Conservation (phyloP, 2,113 vertebrate species). For the Sigmodon hispidus region DNA sequence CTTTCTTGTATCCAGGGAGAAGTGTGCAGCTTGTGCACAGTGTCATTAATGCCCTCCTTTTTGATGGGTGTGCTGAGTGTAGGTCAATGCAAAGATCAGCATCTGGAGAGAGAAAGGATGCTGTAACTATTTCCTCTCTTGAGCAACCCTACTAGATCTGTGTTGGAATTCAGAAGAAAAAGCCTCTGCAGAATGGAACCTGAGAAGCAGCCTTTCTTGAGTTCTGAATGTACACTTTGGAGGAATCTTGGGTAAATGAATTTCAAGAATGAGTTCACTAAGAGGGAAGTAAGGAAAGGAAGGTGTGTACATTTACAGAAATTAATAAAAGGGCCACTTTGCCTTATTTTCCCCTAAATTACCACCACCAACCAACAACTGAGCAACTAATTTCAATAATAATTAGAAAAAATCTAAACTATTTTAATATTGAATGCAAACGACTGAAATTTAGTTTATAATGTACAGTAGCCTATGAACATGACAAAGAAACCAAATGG, state of each 20-base stretch:
- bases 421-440: neutral
- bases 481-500: neutral
- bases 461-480: neutral
- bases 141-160: neutral
- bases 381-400: neutral
- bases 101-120: neutral
- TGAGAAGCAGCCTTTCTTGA: neutral
- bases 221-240: neutral
- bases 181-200: neutral
- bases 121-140: neutral
- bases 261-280: neutral
- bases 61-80: neutral
- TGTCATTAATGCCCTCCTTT: neutral
- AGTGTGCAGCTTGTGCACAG: neutral
- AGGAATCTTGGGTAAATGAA: neutral
- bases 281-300: neutral
- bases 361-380: neutral
- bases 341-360: neutral
- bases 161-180: neutral
- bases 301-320: neutral
- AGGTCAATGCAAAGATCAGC: neutral
- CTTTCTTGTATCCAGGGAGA: neutral
- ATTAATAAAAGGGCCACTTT: neutral
- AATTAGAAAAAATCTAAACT: conserved; percentile 6
- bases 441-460: neutral